Percentiles rank a stretch among this genome's conserved stretches.
phyloP scores from a whole-genome alignment of 2,797 vertebrate genomes.

The Alca torda region DNA sequence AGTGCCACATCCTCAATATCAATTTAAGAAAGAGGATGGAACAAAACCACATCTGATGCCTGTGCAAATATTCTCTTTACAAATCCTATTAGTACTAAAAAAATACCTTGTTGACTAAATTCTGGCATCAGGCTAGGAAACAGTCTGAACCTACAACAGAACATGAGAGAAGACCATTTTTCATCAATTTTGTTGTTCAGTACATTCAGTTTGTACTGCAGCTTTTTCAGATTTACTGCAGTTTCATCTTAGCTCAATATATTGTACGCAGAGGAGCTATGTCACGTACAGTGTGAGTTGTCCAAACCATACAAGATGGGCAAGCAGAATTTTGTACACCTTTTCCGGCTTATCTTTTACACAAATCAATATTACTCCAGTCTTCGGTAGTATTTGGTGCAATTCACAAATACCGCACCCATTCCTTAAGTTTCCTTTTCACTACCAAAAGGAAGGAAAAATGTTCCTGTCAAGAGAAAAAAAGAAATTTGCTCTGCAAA shows the following conservation, averaged over 20 bases:
- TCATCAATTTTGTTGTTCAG: background rate
- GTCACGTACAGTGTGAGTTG: background rate
- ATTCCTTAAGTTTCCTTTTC: background rate
- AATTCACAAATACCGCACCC: background rate
- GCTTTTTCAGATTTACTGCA: background rate
- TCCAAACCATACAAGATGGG: background rate
- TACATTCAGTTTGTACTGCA: constrained; percentile 30
- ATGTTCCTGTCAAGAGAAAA: background rate
- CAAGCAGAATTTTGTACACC: background rate
- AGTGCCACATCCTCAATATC: background rate
- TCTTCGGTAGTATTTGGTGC: background rate
- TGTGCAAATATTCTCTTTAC: background rate
- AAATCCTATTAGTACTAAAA: background rate
- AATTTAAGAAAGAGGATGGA: background rate
- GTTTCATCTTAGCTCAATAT: background rate
- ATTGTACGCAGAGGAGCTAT: background rate
- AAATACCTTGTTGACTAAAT: background rate
- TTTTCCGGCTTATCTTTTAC: background rate
- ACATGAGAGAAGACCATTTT: background rate
- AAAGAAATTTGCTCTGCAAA: background rate
- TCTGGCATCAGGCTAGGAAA: constrained; percentile 13
- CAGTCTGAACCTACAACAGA: background rate
- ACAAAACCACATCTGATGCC: background rate
- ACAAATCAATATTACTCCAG: background rate
- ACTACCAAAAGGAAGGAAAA: background rate